phyloP scores from a whole-genome alignment of 1,140 invertebrate species.

The Pachypeltis micranthus region DNA sequence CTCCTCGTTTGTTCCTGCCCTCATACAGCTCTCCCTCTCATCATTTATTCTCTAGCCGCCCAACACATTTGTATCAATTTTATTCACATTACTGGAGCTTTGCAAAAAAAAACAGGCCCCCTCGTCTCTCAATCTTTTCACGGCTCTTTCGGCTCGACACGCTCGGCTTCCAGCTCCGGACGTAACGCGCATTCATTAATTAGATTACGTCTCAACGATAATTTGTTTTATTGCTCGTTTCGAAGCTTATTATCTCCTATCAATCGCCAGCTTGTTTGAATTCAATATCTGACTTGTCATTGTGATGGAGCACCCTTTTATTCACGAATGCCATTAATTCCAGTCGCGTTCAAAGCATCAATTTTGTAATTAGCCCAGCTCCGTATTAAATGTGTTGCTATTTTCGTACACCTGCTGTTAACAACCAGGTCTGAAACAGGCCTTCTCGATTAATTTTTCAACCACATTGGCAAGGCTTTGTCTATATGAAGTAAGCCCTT shows the following conservation, averaged over 20 bases:
- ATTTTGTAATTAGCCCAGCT: too few species aligned
- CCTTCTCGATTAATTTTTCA: too few species aligned
- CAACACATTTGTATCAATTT: slow-evolving; percentile 11
- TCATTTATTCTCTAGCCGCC: neutral
- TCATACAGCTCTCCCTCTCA: too few species aligned
- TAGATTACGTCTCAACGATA: neutral
- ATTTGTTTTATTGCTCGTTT: neutral
- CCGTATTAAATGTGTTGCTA: too few species aligned
- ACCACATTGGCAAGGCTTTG: too few species aligned
- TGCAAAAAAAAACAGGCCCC: neutral
- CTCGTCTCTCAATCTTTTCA: neutral
- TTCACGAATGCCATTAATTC: too few species aligned
- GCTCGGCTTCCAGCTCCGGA: too few species aligned
- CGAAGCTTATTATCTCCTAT: neutral
- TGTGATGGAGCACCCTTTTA: too few species aligned
- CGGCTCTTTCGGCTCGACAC: neutral
- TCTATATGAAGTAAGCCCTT: too few species aligned
- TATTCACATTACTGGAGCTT: slow-evolving; percentile 6
- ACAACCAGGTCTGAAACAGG: too few species aligned
- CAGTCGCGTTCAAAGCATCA: too few species aligned
- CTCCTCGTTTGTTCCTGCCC: neutral
- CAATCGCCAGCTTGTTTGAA: neutral
- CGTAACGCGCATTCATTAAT: neutral
- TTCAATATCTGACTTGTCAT: neutral
- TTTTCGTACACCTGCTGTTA: too few species aligned